Percentiles rank a stretch among this genome's conserved stretches.
Evolutionary conservation across 1,140 invertebrate genomes (phyloP).

Genomic region (Eurosta solidaginis): DNA sequence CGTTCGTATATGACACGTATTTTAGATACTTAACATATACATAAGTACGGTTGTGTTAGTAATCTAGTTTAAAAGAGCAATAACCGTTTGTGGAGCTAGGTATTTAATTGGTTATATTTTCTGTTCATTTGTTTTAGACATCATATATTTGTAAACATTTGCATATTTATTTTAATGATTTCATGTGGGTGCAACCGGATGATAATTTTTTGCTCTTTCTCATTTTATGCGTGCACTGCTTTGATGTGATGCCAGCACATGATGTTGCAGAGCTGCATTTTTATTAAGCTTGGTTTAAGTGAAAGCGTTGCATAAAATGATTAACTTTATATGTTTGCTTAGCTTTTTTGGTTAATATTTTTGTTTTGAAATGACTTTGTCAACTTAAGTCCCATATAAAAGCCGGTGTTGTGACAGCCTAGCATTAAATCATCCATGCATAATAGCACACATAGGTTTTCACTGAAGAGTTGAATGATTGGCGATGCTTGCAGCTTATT

Average conservation of each 20-base stretch:
- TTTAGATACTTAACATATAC: too few species aligned
- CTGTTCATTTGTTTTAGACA: too few species aligned
- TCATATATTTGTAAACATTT: neutral
- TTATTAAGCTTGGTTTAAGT: slow-evolving; percentile 9
- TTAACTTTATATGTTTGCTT: neutral
- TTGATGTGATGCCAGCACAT: too few species aligned
- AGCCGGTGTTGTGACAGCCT: neutral
- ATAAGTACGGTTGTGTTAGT: too few species aligned
- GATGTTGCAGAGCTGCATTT: neutral
- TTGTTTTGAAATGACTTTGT: slow-evolving; percentile 12
- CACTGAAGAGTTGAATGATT: too few species aligned
- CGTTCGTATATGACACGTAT: too few species aligned
- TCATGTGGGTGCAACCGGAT: neutral
- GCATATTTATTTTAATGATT: neutral
- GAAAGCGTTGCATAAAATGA: slow-evolving; percentile 19
- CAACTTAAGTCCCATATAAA: slow-evolving; percentile 6
- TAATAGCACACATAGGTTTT: too few species aligned
- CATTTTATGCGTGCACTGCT: neutral
- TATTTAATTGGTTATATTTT: too few species aligned
- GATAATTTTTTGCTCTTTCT: neutral
- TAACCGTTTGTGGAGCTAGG: too few species aligned
- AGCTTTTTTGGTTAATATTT: neutral
- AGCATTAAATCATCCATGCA: too few species aligned
- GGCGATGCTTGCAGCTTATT: too few species aligned
- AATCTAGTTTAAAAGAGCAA: too few species aligned